Base-by-base conservation (phyloP, 2,888 invertebrate genomes). In the Sinopyrophorus schimmeli region DNA sequence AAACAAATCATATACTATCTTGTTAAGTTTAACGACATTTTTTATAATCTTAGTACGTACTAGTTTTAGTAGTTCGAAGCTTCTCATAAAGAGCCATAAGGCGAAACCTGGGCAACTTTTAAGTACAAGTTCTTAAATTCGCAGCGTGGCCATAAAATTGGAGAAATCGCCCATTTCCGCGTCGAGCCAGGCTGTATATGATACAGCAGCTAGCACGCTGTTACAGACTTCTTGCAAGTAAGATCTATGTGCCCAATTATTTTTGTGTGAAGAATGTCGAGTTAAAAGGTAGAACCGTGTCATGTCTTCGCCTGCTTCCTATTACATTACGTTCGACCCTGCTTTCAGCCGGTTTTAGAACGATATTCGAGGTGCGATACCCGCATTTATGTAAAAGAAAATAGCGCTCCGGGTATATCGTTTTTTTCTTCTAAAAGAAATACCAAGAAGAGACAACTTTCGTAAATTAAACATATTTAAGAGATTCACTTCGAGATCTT, bases 81-180 rank as follows among this genome's bases (percentile, higher is more conserved):
- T n/a, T n/a, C n/a, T n/a, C n/a, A n/a, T n/a, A n/a, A n/a, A n/a
- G n/a, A n/a, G n/a, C n/a, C n/a, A n/a, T n/a, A n/a, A n/a, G n/a
- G n/a, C n/a, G n/a, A 54, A 48, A 51, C 53, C 50, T 44, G 16
- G 54, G 39, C 47, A 52, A 54, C 53, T 57, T 53, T 57, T 49
- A 55, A 55, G 54, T 24, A 41, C 53, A 48, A 53, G 57, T 57
- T 54, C 48, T 56, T 50, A 51, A 57, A 53, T 49, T 58, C 58
- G 53, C 54, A 53, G 54, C 58, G 47, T 53, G 56, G 58, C 52
- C 59, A 46, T 58, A 56, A 55, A 56, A 47, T 48, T 46, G 49
- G 39, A 17, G 42, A 41, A 53, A 49, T 44, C 40, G 35, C 34
- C 39, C 37, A 43, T 52, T 50, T 53, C 46, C 40, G 37, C 38